phyloP scores from a whole-genome alignment of 1,140 invertebrate genomes.

The Drosophila mojavensis region DNA sequence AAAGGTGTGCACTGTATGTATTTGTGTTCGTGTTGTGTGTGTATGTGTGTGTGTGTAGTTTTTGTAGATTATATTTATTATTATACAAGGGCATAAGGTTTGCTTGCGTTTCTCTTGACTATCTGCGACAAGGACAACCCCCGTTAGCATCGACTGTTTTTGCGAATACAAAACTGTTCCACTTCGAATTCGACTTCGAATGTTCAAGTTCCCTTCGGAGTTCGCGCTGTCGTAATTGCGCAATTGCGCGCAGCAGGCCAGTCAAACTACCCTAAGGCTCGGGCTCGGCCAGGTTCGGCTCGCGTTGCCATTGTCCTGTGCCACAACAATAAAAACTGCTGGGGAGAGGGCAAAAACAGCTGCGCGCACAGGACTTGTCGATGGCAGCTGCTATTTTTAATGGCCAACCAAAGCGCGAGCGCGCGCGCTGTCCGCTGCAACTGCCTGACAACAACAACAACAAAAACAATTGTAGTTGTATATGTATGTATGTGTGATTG shows the following conservation, averaged over 20 bases:
- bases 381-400: slow-evolving; percentile 70
- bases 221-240: slow-evolving; percentile 61
- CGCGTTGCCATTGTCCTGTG: slow-evolving; percentile 64
- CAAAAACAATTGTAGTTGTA: slow-evolving; percentile 10
- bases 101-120: slow-evolving; percentile 35
- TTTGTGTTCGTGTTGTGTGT: slow-evolving; percentile 38
- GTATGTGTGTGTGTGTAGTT: slow-evolving; percentile 25
- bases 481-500: slow-evolving; percentile 8
- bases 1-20: slow-evolving; percentile 57
- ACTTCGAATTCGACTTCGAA: slow-evolving; percentile 49
- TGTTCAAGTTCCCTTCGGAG: slow-evolving; percentile 18
- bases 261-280: slow-evolving; percentile 53
- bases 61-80: slow-evolving; percentile 14
- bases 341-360: slow-evolving; percentile 57
- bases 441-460: slow-evolving; percentile 4
- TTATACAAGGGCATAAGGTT: slow-evolving; percentile 19
- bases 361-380: slow-evolving; percentile 65
- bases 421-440: slow-evolving; percentile 45
- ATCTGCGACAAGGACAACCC: slow-evolving; percentile 61
- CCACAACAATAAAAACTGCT: slow-evolving; percentile 24
- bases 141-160: slow-evolving; percentile 50
- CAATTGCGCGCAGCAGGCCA: slow-evolving; percentile 61
- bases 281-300: background rate
- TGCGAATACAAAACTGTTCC: slow-evolving; percentile 55
- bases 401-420: slow-evolving; percentile 55